Conservation (phyloP, 2,113 vertebrate species). For the human region GRCh38 chr1:30112501-30113000, state of each 20-base stretch:
- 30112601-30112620: not conserved
- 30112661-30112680: not conserved
- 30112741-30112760: not conserved
- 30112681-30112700: not conserved
- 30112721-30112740: not conserved
- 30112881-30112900: too few relatives aligned
- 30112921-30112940: too few relatives aligned
- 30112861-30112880: too few relatives aligned
- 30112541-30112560: not conserved
- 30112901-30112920: too few relatives aligned
- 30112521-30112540: too few relatives aligned
- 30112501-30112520: not conserved
- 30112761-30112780: not conserved
- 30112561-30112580: not conserved
- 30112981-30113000: too few relatives aligned
- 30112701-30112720: not conserved
- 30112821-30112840: not conserved
- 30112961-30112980: too few relatives aligned
- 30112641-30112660: not conserved
- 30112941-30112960: too few relatives aligned
- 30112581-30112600: not conserved
- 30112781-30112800: not conserved
- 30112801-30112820: too few relatives aligned
- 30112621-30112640: rapidly evolving
- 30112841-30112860: not conserved